A percentile compares a stretch with the other conserved stretches of the same genome.
These are phyloP conservation scores for Echinometra lucunter DNA, from an alignment of 53 echinoderm and acorn worm species.

Conservation along the genomic window DNA sequence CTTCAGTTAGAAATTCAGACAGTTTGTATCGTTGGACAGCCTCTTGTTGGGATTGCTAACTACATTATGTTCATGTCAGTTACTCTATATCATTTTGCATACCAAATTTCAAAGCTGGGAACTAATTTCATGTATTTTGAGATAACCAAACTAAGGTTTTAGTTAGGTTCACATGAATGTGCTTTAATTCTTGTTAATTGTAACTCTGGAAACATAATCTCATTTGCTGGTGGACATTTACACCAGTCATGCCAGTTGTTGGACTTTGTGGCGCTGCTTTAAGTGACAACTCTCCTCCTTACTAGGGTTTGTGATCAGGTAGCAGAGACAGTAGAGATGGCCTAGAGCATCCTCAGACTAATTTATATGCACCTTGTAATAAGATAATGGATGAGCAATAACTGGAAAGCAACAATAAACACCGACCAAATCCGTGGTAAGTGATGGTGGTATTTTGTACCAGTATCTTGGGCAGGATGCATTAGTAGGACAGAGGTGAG, in stretches of 20 bases:
- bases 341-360: neutral
- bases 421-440: neutral
- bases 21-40: neutral
- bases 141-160: no score
- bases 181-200: no score
- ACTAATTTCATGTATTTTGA: no score
- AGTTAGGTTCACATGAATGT: no score
- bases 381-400: neutral
- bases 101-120: no score
- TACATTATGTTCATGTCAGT: no score
- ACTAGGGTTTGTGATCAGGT: neutral
- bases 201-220: neutral
- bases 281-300: neutral
- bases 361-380: neutral
- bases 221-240: neutral
- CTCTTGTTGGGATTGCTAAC: neutral
- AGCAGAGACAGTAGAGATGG: neutral
- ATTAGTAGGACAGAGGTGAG: constrained; percentile 35
- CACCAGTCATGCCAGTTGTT: neutral
- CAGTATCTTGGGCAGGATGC: constrained; percentile 27
- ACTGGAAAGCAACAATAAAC: constrained; percentile 47
- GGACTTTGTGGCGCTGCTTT: neutral
- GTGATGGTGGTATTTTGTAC: constrained; percentile 23
- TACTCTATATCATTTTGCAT: no score
- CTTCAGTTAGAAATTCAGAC: neutral